Evolutionary conservation across 2,797 vertebrate genomes (phyloP).

Genomic region (Lepus oiostolus): DNA sequence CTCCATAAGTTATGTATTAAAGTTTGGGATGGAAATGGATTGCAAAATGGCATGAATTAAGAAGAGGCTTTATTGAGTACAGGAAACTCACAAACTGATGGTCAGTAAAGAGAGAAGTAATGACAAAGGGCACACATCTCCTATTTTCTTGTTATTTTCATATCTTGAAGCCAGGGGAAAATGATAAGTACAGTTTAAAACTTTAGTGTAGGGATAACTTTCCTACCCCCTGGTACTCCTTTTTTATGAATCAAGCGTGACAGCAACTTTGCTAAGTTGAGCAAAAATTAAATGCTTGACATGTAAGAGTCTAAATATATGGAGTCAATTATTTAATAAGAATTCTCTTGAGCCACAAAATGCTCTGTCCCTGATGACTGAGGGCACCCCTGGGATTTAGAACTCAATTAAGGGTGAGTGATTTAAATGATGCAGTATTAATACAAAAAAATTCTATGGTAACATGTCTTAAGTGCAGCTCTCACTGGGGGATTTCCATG

Average conservation of each 20-base stretch:
- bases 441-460: background rate
- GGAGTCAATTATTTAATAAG: background rate
- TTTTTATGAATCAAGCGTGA: background rate
- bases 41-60: background rate
- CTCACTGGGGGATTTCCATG: background rate
- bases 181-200: rapidly evolving
- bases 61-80: background rate
- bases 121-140: background rate
- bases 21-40: background rate
- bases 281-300: background rate
- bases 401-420: background rate
- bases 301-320: background rate
- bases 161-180: background rate
- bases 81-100: background rate
- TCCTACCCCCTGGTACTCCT: rapidly evolving
- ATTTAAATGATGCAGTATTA: background rate
- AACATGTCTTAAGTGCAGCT: background rate
- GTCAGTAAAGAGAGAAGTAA: background rate
- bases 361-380: background rate
- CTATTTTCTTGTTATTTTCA: background rate
- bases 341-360: background rate
- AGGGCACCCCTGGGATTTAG: background rate
- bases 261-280: background rate
- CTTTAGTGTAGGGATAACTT: rapidly evolving
- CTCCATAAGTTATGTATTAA: background rate